Evolutionary conservation across 2,888 invertebrate species (phyloP).

Genomic region (Sturmia bella): DNA sequence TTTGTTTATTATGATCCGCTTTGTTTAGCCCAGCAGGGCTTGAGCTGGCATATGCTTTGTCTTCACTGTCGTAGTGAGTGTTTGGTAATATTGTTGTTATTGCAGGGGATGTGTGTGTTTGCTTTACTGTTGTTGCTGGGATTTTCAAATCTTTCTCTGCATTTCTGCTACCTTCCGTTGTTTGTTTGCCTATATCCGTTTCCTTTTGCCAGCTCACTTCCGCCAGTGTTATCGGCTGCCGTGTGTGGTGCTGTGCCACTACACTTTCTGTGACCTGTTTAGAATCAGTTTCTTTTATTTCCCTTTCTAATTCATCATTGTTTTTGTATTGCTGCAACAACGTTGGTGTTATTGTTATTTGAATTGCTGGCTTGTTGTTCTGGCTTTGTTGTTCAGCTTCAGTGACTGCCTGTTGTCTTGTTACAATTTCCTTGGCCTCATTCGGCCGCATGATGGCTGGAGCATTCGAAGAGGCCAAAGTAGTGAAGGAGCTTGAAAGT

Average conservation of each 20-base stretch:
- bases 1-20: constrained; percentile 9
- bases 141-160: constrained; percentile 48
- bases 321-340: constrained; percentile 13
- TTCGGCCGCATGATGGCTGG: constrained; percentile 68
- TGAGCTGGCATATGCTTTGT: background rate
- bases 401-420: constrained; percentile 10
- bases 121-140: constrained; percentile 57
- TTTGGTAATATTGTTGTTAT: background rate
- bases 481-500: constrained; percentile 38
- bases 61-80: background rate
- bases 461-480: constrained; percentile 68
- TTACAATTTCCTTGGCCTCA: constrained; percentile 37
- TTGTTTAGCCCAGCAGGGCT: background rate
- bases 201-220: constrained; percentile 65
- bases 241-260: constrained; percentile 50
- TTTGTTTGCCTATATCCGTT: constrained; percentile 67
- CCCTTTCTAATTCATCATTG: constrained; percentile 51
- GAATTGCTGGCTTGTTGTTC: constrained; percentile 21
- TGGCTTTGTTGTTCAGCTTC: background rate
- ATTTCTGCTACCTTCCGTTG: constrained; percentile 53
- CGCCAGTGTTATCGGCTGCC: constrained; percentile 69
- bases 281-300: constrained; percentile 39
- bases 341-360: constrained; percentile 28
- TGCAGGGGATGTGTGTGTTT: background rate
- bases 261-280: constrained; percentile 55